Conservation (phyloP, 2,113 vertebrate genomes). For the Equus quagga region DNA sequence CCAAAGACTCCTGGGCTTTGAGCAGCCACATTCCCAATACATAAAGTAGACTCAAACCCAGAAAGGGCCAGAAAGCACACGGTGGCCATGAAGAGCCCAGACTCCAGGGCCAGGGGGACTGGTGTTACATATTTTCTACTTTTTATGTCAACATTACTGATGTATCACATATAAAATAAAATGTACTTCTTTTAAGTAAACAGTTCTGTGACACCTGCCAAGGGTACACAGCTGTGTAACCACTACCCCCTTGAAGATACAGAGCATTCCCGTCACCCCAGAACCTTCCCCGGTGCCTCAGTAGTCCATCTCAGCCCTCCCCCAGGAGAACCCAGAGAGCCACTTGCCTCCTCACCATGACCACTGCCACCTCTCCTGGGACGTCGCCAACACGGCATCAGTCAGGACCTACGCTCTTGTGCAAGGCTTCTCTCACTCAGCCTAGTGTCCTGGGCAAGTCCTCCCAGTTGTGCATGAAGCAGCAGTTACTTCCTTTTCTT, state of each 20-base stretch:
- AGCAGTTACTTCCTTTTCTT: fast-evolving
- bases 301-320: neutral
- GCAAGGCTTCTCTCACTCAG: neutral
- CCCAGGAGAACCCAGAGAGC: neutral
- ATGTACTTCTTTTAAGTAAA: neutral
- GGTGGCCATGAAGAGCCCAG: neutral
- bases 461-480: fast-evolving
- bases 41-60: neutral
- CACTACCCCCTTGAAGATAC: neutral
- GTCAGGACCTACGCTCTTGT: fast-evolving
- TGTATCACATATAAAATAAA: neutral
- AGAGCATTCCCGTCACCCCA: fast-evolving
- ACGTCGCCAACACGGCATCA: neutral
- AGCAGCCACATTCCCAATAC: fast-evolving
- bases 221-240: neutral
- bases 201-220: fast-evolving
- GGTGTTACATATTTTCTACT: neutral
- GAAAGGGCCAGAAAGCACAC: too few relatives aligned
- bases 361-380: neutral
- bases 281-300: fast-evolving
- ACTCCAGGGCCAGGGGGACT: neutral
- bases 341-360: neutral
- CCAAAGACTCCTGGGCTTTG: neutral
- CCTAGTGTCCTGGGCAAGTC: fast-evolving
- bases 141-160: neutral